Percentiles rank a stretch among this genome's conserved stretches.
phyloP scores from a whole-genome alignment of 2,888 invertebrate genomes.

The Chrysolina americana region DNA sequence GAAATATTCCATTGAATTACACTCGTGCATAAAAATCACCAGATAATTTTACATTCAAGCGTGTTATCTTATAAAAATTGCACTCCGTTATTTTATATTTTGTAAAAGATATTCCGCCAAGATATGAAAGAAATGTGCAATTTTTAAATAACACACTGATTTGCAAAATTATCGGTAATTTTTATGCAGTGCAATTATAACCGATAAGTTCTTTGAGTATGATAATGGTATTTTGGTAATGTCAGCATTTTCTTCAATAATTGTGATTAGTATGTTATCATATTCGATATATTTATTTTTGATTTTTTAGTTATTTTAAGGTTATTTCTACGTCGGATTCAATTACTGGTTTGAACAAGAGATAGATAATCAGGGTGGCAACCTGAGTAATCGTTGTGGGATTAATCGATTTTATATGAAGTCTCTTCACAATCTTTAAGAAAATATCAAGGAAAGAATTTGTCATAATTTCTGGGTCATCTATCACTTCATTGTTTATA shows the following conservation, averaged over 20 bases:
- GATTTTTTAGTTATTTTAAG: background rate
- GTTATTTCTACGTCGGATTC: background rate
- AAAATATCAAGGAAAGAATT: conserved; percentile 13
- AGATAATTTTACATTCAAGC: too few species aligned
- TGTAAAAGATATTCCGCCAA: too few species aligned
- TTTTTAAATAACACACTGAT: too few species aligned
- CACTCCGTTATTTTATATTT: too few species aligned
- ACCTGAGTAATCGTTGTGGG: too few species aligned
- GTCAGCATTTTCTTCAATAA: conserved; percentile 10
- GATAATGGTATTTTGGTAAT: conserved; percentile 13
- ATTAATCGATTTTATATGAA: background rate
- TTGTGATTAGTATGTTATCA: conserved; percentile 19
- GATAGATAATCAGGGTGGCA: background rate
- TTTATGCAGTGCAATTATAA: too few species aligned
- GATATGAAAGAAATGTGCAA: too few species aligned
- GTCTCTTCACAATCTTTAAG: background rate
- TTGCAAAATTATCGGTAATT: too few species aligned
- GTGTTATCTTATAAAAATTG: too few species aligned
- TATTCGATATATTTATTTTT: background rate
- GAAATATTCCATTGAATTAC: too few species aligned
- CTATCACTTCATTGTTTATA: conserved; percentile 8
- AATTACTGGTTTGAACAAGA: background rate
- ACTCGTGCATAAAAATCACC: too few species aligned
- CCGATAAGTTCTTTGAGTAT: background rate
- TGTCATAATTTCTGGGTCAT: conserved; percentile 14